Evolutionary conservation across 2,113 vertebrate genomes (phyloP).

Genomic region (Prochilodus magdalenae): DNA sequence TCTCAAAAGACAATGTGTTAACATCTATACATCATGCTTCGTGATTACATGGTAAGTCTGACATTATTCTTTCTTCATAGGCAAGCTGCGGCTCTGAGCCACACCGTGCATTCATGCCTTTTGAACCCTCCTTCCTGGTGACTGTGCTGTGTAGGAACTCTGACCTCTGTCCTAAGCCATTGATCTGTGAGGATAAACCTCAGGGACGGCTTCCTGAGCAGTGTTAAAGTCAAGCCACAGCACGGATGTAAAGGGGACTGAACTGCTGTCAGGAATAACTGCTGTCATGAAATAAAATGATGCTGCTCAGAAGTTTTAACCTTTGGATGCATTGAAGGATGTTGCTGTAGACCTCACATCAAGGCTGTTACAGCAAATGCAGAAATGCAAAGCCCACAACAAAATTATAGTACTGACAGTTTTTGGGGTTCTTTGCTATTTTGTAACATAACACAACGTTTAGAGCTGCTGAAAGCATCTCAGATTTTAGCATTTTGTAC

Average conservation of each 20-base stretch:
- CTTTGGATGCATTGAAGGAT: not conserved
- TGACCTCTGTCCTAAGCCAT: slow-evolving; percentile 65
- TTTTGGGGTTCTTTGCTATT: not conserved
- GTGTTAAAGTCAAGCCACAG: slow-evolving; percentile 15
- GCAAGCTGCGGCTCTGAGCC: slow-evolving; percentile 71
- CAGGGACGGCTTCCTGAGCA: slow-evolving; percentile 38
- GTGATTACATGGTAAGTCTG: not conserved
- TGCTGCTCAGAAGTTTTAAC: slow-evolving; percentile 16
- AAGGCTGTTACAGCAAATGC: not conserved
- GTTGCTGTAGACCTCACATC: not conserved
- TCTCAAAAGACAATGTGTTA: not conserved
- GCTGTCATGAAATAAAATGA: not conserved
- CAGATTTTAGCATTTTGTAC: no score
- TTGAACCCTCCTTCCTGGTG: slow-evolving; percentile 76
- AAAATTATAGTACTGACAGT: not conserved
- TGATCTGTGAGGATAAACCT: slow-evolving; percentile 64
- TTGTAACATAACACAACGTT: not conserved
- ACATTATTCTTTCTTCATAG: slow-evolving; percentile 56
- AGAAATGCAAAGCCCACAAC: not conserved
- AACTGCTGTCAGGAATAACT: not conserved
- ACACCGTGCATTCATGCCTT: slow-evolving; percentile 67
- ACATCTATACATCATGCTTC: not conserved
- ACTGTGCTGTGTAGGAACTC: slow-evolving; percentile 69
- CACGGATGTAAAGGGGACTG: not conserved
- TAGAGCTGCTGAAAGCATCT: not conserved